Conservation (phyloP, 1,140 invertebrate species). For the Lasioglossum baleicum region DNA sequence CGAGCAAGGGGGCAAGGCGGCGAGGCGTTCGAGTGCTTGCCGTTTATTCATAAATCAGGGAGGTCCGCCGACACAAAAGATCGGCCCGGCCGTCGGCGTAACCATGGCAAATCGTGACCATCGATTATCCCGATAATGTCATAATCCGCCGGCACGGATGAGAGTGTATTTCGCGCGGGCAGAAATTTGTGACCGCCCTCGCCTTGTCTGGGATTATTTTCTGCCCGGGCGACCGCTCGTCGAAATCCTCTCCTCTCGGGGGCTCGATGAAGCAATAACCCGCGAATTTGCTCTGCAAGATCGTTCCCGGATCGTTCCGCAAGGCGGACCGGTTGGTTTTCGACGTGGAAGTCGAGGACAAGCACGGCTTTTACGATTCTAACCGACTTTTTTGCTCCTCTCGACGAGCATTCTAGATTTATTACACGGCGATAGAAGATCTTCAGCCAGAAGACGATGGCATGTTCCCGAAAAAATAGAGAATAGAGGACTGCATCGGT, state of each 20-base stretch:
- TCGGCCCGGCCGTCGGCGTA: constrained; percentile 17
- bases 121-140: constrained; percentile 59
- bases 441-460: neutral
- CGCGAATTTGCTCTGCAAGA: neutral
- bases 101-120: constrained; percentile 54
- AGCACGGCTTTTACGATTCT: neutral
- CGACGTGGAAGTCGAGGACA: neutral
- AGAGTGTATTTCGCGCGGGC: neutral
- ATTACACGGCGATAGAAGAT: neutral
- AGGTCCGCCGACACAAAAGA: constrained; percentile 37
- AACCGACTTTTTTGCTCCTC: neutral
- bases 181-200: constrained; percentile 8
- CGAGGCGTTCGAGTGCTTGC: neutral
- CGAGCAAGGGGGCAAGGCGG: neutral
- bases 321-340: neutral
- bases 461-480: neutral
- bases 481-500: no score
- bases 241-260: neutral
- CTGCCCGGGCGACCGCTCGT: neutral
- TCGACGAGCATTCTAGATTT: neutral
- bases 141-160: constrained; percentile 36
- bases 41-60: constrained; percentile 52
- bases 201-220: neutral
- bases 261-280: neutral
- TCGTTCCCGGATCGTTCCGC: neutral